Evolutionary conservation across 2,888 invertebrate species (phyloP), one percentile per base, ranked within the genome.

Genomic region (Aromia moschata): DNA sequence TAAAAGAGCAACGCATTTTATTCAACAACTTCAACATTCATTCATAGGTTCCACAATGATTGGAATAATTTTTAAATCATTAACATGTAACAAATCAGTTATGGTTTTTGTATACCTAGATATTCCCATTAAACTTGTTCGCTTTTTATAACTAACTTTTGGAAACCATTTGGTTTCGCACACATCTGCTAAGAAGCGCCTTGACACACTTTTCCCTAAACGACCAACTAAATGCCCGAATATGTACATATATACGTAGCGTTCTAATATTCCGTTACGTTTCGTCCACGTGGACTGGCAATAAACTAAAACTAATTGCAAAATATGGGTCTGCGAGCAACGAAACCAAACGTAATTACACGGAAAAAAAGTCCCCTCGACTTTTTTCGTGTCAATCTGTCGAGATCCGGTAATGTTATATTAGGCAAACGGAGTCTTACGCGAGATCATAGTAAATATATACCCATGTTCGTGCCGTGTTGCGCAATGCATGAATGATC

Each of bases 401-500:
- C 36, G 37, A 37, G 31, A 37, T 25, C 18, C 15, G 10, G 49
- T 40, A 38, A 36, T 30, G 44, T 30, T 44, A 25, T 38, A 49
- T 49, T 49, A 49, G 14, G 20, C 38, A 38, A 38, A 49, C 9
- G 14, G 30, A 14, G 20, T 25, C 33, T 20, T 20, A 49, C 12
- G 18, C 16, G 37, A 25, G 38, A 49, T 49, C 36, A 49, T 38
- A 20, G 44, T 25, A n/a, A n/a, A n/a, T n/a, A n/a, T n/a, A n/a
- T n/a, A n/a, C n/a, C n/a, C n/a, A 33, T 33, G 38, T 30, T 31
- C 16, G 36, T 43, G 18, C 38, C 49, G 41, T 33, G 49, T 46
- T 49, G 25, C 20, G 49, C 41, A 49, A 30, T 43, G 37, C 41
- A 43, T 36, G 43, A 56, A 49, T 43, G 36, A 31, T 43, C 56